Evolutionary conservation across 2,888 invertebrate species (phyloP).

Genomic region (Temnothorax unifasciatus): DNA sequence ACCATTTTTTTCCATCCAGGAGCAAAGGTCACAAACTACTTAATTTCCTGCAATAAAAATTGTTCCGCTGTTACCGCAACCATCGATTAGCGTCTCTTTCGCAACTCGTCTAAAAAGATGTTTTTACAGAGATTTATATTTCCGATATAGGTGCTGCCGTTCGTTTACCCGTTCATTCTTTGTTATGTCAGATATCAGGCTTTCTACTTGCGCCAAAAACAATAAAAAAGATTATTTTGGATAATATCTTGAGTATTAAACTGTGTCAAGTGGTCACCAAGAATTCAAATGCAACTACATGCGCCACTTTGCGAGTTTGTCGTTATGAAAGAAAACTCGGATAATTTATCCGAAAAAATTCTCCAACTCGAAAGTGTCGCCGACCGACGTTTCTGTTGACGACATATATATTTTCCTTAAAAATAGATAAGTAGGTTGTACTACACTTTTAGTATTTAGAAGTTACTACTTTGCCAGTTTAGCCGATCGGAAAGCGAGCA

Average conservation of each 20-base stretch:
- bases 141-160: neutral
- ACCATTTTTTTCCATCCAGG: slow-evolving; percentile 25
- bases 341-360: neutral
- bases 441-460: slow-evolving; percentile 13
- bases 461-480: neutral
- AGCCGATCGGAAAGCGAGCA: slow-evolving; percentile 10
- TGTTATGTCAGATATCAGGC: neutral
- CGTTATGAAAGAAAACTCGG: neutral
- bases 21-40: slow-evolving; percentile 47
- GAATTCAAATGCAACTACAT: neutral
- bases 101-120: neutral
- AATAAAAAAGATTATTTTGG: neutral
- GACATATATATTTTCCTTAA: neutral
- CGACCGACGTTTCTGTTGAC: too few species aligned
- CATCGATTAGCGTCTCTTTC: neutral
- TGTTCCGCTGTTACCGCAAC: slow-evolving; percentile 16
- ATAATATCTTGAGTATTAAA: neutral
- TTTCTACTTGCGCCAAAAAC: neutral
- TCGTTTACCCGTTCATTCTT: neutral
- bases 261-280: neutral
- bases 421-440: slow-evolving; percentile 10
- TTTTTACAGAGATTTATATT: neutral
- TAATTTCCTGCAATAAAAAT: slow-evolving; percentile 53
- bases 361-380: neutral
- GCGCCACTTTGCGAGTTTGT: neutral